Evolutionary conservation across 2,888 invertebrate species (phyloP), one percentile per base, ranked within the genome.

Genomic region (Elaeidobius kamerunicus): DNA sequence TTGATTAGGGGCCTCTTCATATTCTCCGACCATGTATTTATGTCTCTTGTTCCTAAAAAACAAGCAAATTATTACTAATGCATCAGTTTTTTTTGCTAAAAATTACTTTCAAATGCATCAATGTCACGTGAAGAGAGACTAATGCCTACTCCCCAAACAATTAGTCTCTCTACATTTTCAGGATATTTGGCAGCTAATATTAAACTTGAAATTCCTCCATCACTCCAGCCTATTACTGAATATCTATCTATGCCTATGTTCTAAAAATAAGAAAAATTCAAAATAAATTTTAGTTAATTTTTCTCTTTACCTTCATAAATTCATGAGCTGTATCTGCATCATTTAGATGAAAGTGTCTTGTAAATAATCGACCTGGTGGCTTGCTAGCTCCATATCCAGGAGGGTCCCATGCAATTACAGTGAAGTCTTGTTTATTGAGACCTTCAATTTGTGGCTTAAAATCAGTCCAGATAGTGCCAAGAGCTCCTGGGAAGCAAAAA

Each of bases 181-280:
- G 86, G 82, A 71, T 85, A 79, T 52, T 80, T 81, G 1, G 85
- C 85, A 3, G 91, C 86, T n/a, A 89, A 67, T 20, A 93, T 83
- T 58, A 94, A 72, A 12, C 83, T 84, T 0, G 87, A 82, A 35
- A 84, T 86, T 1, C 90, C 94, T 18, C 94, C 94, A 73, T 91
- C 91, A 72, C 91, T 91, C 91, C 93, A 94, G 1, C 94, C 94
- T 50, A 93, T 66, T 7, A 92, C 63, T 0, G 91, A 91, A 71
- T 83, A 91, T 60, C 82, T 82, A 0, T 78, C 67, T 34, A 85
- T 76, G 1, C 83, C 80, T 6, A 93, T 67, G 35, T 75, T 74
- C 80, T 85, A 62, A 5, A 67, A 68, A 52, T 45, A 43, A 4
- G 38, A 35, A 30, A 30, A 4, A 23, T 6, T 23, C 9, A n/a